Conservation (phyloP, 2,797 vertebrate species). For the Sebastes vulpes region DNA sequence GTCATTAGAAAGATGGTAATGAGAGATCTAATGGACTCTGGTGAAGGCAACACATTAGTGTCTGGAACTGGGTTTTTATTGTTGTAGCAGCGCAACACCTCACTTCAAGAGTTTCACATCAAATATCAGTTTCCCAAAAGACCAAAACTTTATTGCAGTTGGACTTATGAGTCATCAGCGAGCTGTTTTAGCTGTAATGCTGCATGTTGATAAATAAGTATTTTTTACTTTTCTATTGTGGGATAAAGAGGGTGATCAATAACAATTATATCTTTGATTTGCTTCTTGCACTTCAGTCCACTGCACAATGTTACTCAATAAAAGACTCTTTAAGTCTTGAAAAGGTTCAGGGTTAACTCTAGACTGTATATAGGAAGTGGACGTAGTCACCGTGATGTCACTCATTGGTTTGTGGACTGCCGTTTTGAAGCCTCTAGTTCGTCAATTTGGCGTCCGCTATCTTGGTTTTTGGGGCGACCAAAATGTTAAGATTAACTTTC, state of each 20-base stretch:
- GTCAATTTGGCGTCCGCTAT: too few species aligned
- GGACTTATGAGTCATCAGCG: not conserved
- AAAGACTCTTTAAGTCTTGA: not conserved
- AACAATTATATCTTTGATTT: not conserved
- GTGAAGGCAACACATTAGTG: constrained; percentile 14
- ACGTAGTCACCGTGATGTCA: too few species aligned
- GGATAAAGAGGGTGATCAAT: not conserved
- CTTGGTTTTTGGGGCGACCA: too few species aligned
- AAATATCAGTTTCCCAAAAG: not conserved
- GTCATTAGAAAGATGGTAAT: constrained; percentile 38
- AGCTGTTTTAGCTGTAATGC: not conserved
- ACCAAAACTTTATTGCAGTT: not conserved
- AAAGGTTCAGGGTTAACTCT: not conserved
- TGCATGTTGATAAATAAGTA: not conserved
- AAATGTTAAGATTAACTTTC: too few species aligned
- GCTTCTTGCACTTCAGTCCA: not conserved
- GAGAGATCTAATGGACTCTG: constrained; percentile 22
- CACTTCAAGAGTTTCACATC: not conserved
- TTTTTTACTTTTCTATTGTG: not conserved
- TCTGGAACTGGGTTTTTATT: not conserved
- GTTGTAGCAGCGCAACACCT: not conserved
- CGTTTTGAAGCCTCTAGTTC: too few species aligned
- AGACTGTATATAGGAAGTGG: too few species aligned
- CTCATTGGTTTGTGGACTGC: too few species aligned
- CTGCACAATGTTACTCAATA: too few species aligned